Evolutionary conservation across 2,888 invertebrate genomes (phyloP).

Genomic region (Brachylomia viminalis): DNA sequence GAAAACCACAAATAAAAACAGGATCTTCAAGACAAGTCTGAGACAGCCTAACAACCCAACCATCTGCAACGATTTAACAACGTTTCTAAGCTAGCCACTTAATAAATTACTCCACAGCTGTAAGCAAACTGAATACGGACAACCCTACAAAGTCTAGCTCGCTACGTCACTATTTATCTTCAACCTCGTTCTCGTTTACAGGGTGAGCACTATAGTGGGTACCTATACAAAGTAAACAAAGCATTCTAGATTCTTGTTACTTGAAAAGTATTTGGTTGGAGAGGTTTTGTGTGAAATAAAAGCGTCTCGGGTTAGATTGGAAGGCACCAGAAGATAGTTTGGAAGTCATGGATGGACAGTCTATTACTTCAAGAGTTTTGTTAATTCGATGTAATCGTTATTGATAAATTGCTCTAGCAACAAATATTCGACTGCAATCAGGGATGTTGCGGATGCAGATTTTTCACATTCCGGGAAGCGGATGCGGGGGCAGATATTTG

Average conservation of each 20-base stretch:
- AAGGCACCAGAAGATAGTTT: background rate
- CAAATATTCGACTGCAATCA: too few species aligned
- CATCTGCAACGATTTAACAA: conserved; percentile 1
- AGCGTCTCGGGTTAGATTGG: background rate
- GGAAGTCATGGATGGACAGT: background rate
- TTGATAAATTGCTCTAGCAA: too few species aligned
- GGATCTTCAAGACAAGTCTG: background rate
- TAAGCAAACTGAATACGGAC: conserved; percentile 14
- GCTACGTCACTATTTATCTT: conserved; percentile 56
- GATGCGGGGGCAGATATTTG: too few species aligned
- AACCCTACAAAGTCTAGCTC: conserved; percentile 49
- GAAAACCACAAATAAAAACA: background rate
- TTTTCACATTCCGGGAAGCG: too few species aligned
- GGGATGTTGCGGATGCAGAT: too few species aligned
- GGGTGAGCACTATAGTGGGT: conserved; percentile 19
- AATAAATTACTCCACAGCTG: conserved; percentile 37
- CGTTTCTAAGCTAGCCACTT: conserved; percentile 20
- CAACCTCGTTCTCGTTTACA: conserved; percentile 27
- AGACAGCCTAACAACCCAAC: background rate
- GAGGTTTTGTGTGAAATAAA: background rate
- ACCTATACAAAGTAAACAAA: conserved; percentile 13
- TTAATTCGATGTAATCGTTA: too few species aligned
- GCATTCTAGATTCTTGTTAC: background rate
- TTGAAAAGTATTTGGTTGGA: background rate
- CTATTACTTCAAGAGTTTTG: too few species aligned